These are phyloP conservation scores for Platichthys flesus DNA, from an alignment of 2,113 vertebrate genomes.

Conservation along the genomic window DNA sequence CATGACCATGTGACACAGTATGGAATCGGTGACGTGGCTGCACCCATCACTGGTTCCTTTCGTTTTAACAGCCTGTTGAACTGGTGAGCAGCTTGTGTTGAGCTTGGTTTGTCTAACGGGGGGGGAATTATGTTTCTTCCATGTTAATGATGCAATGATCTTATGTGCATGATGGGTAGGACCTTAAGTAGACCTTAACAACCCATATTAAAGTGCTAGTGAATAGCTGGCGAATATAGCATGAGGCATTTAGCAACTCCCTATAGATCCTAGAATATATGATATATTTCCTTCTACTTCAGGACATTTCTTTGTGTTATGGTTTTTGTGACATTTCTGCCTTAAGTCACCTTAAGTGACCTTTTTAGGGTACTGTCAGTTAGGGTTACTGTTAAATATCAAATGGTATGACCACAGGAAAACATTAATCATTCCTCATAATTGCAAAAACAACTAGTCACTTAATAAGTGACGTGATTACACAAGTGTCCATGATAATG, in stretches of 20 bases:
- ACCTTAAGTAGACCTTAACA: background rate
- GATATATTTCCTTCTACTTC: background rate
- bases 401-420: background rate
- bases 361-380: background rate
- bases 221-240: background rate
- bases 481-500: too few relatives aligned
- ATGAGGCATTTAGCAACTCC: background rate
- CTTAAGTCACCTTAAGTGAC: background rate
- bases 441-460: too few relatives aligned
- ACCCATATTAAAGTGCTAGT: background rate
- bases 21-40: background rate
- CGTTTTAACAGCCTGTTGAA: constrained; percentile 26
- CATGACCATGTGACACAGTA: constrained; percentile 13
- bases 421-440: background rate
- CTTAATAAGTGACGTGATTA: too few relatives aligned
- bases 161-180: background rate
- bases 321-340: background rate
- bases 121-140: background rate
- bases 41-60: constrained; percentile 23
- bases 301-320: background rate
- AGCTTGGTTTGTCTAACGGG: background rate
- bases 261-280: background rate
- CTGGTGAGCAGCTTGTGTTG: constrained; percentile 5
- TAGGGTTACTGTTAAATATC: background rate
- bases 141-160: constrained; percentile 12